Evolutionary conservation across 2,113 vertebrate species (phyloP), one percentile per base, ranked within the genome.

Genomic region (Motacilla tschutschensis): DNA sequence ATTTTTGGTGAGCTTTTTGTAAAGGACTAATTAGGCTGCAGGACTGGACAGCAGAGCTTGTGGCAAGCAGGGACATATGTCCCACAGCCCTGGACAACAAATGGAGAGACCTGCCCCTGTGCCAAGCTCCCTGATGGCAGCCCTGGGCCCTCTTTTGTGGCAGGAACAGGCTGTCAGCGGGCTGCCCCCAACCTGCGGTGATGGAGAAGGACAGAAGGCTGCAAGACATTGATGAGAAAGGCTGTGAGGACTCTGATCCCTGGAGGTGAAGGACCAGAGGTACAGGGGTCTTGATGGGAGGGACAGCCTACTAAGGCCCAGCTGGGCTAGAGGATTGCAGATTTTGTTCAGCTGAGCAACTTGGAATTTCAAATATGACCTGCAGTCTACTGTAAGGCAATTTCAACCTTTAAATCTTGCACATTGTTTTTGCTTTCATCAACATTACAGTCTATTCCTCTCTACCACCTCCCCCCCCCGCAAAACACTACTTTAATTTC

Each of bases 41-140:
- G 24, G 31, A 21, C 17, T 16, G 21, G 28, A 28, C 5, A 29
- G 35, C 1, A 2, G 36, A 26, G 36, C 36, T 79, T 72, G 54
- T 22, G 48, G 54, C 71, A 74, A 81, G 17, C 43, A 44, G 31
- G 31, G 38, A 73, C 0, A 0, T 6, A 0, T 6, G 4, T 62
- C 33, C 38, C 17, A 51, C 21, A 51, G 55, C 17, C 43, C 38
- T 50, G 64, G 25, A 15, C 46, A 59, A 59, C 0, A 6, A 57
- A 48, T 2, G 31, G 38, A 58, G 46, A 65, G 10, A 57, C 19
- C 31, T 55, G 53, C 16, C 14, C 13, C 14, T 1, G 0, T 2
- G 5, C 8, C 4, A 2, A 12, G 5, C 10, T 58, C 18, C n/a
- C n/a, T 40, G 41, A 12, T 26, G 55, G 41, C 38, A 69, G 28